Evolutionary conservation across 2,797 vertebrate species (phyloP).

Genomic region (Acrossocheilus fasciatus): DNA sequence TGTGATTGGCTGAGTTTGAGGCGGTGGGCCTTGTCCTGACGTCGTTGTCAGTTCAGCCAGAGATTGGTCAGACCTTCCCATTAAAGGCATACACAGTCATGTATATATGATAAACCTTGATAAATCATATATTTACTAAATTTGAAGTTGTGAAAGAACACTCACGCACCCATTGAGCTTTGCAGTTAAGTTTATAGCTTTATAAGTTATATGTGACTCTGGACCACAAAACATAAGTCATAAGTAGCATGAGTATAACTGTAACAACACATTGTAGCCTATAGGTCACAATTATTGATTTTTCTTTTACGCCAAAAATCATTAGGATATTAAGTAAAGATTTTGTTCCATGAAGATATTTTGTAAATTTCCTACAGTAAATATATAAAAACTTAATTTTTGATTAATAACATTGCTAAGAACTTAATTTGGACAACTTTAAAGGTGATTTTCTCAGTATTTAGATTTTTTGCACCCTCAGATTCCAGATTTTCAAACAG

Average conservation of each 20-base stretch:
- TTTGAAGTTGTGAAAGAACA: neutral
- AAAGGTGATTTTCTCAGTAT: too few species aligned
- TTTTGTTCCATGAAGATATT: too few species aligned
- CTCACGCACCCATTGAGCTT: neutral
- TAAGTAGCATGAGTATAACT: too few species aligned
- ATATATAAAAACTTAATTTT: too few species aligned
- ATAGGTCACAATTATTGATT: too few species aligned
- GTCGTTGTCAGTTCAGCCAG: constrained; percentile 4
- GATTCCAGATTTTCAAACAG: neutral
- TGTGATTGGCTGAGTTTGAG: neutral
- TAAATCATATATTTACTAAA: neutral
- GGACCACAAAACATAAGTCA: neutral
- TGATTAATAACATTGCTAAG: too few species aligned
- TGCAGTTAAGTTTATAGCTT: neutral
- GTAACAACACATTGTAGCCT: too few species aligned
- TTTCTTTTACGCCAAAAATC: too few species aligned
- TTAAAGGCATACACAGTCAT: neutral
- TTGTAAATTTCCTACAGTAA: too few species aligned
- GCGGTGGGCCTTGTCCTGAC: neutral
- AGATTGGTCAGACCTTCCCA: neutral
- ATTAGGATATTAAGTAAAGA: too few species aligned
- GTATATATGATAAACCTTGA: neutral
- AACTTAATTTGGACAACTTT: too few species aligned
- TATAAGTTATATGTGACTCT: neutral
- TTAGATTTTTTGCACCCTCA: neutral